Evolutionary conservation across 2,797 vertebrate genomes (phyloP), one percentile per base, ranked within the genome.

Genomic region (Rhinella marina): DNA sequence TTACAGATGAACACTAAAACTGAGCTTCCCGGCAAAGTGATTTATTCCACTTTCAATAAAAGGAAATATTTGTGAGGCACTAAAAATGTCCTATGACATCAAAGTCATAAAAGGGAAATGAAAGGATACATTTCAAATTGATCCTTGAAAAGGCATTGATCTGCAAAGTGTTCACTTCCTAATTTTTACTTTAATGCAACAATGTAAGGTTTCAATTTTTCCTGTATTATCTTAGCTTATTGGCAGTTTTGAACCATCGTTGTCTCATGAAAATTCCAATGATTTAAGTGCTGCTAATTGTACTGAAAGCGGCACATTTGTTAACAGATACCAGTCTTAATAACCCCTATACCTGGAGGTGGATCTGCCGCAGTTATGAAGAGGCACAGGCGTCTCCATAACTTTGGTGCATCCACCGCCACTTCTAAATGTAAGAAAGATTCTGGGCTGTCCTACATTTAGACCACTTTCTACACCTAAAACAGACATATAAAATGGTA

Each of bases 21-120:
- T 86, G 86, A 90, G 86, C 84, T 91, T 79, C 90, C 89, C 68
- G 56, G 90, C 89, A 90, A 91, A 92, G 90, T 89, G 79, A 89
- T 91, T 89, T 88, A 80, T 88, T 90, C 89, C 79, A 86, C 52
- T 90, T 86, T 84, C 86, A 88, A 91, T 90, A 87, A 32, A 29
- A 87, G 41, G 32, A 85, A 86, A 88, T n/a, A 91, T 91, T 86
- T 84, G 86, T 78, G 68, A 88, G 78, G 84, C 79, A 86, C 78
- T 88, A 88, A 86, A 88, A 85, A 88, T 82, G 68, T 81, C 70
- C 17, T 68, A 56, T 8, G 21, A 88, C 70, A 82, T 68, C 14
- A 73, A 85, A 68, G 68, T 81, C 78, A 85, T 81, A 29, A 76
- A 88, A 54, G 84, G 73, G 64, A 86, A 81, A 88, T 88, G 82